Percentiles rank a stretch among this genome's conserved stretches.
These are phyloP conservation scores for Brachionus rubens DNA, from an alignment of 1,140 invertebrate species.

Conservation along the genomic window DNA sequence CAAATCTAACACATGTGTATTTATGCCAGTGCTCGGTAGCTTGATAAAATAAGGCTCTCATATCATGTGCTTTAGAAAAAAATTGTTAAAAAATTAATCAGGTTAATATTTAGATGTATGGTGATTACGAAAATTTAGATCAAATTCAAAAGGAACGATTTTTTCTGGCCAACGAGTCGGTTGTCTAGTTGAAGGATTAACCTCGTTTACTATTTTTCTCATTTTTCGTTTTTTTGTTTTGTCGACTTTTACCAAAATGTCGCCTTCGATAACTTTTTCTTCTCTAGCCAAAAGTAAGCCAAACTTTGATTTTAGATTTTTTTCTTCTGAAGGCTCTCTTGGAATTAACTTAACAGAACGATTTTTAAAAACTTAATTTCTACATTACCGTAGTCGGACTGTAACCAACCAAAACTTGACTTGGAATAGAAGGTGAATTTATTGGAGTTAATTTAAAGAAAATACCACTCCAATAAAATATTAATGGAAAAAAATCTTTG, in stretches of 20 bases:
- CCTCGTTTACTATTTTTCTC: constrained; percentile 26
- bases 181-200: neutral
- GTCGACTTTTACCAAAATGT: neutral
- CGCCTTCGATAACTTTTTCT: constrained; percentile 8
- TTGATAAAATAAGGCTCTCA: neutral
- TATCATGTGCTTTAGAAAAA: neutral
- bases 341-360: too few relatives aligned
- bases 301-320: neutral
- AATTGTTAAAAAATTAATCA: neutral
- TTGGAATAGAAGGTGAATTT: too few relatives aligned
- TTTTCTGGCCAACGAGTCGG: constrained; percentile 35
- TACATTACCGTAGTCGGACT: too few relatives aligned
- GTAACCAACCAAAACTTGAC: too few relatives aligned
- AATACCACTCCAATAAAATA: too few relatives aligned
- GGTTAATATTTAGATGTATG: neutral
- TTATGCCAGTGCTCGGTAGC: constrained; percentile 39
- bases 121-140: constrained; percentile 29
- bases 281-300: neutral
- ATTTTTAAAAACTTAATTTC: too few relatives aligned
- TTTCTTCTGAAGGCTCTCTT: constrained; percentile 17
- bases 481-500: too few relatives aligned
- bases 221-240: neutral
- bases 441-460: too few relatives aligned
- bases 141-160: constrained; percentile 46
- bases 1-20: constrained; percentile 46